A percentile compares a stretch with the other conserved stretches of the same genome.
Evolutionary conservation across 2,113 vertebrate genomes (phyloP).

Genomic region (Pelobates fuscus): DNA sequence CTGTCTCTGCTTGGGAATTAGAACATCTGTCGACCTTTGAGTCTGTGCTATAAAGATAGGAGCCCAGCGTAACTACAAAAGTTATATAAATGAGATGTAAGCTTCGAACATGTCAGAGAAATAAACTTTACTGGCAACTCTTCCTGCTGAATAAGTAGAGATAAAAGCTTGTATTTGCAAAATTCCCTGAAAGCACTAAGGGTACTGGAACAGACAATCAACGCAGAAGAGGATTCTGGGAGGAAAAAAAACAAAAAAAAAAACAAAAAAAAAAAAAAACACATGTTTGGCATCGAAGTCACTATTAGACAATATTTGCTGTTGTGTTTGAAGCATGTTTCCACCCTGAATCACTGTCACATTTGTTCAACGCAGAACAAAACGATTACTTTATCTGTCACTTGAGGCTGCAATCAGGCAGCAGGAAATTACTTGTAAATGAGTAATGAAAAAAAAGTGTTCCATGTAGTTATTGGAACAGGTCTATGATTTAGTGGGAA

Average conservation of each 20-base stretch:
- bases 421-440: slow-evolving; percentile 44
- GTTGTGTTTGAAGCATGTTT: neutral
- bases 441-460: slow-evolving; percentile 20
- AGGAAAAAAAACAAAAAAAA: neutral
- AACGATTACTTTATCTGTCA: slow-evolving; percentile 30
- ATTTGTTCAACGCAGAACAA: slow-evolving; percentile 31
- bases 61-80: slow-evolving; percentile 24
- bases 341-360: slow-evolving; percentile 24
- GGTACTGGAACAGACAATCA: slow-evolving; percentile 8
- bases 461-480: neutral
- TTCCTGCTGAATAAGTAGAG: slow-evolving; percentile 17
- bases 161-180: slow-evolving; percentile 10
- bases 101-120: slow-evolving; percentile 1
- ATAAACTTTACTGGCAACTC: slow-evolving; percentile 25
- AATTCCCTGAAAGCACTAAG: slow-evolving; percentile 14
- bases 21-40: slow-evolving; percentile 26
- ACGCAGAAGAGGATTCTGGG: neutral
- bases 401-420: slow-evolving; percentile 16
- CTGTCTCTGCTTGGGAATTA: slow-evolving; percentile 27
- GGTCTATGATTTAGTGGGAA: neutral
- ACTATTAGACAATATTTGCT: slow-evolving; percentile 5
- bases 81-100: slow-evolving; percentile 24
- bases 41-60: slow-evolving; percentile 40
- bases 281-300: slow-evolving; percentile 5
- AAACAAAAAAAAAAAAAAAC: no score